Conservation (phyloP, 2,888 invertebrate genomes). For the Oxycera nigricornis region DNA sequence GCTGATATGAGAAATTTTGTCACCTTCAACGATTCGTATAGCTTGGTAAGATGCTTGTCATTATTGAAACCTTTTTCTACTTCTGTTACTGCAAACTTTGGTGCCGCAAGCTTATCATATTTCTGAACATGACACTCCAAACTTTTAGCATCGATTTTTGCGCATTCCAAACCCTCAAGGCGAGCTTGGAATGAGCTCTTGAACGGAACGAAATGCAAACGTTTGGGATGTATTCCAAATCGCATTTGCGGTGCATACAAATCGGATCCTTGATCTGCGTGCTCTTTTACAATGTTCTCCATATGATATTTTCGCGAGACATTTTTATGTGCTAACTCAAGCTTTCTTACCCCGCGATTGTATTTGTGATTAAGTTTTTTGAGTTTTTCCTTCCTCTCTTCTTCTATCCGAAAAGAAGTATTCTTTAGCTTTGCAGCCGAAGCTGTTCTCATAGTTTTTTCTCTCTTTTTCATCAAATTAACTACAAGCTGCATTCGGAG, state of each 20-base stretch:
- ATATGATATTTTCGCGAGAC: constrained; percentile 59
- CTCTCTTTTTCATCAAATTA: constrained; percentile 68
- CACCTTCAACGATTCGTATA: constrained; percentile 57
- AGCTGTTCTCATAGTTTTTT: constrained; percentile 64
- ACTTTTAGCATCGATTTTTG: constrained; percentile 49
- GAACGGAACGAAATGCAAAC: constrained; percentile 62
- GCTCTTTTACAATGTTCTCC: constrained; percentile 63
- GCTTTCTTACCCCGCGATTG: constrained; percentile 63
- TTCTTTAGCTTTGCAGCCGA: constrained; percentile 63
- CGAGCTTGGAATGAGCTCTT: constrained; percentile 54
- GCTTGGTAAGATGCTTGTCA: constrained; percentile 55
- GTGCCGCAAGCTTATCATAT: constrained; percentile 55
- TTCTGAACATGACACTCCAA: constrained; percentile 55
- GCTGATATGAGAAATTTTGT: too few relatives aligned
- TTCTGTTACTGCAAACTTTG: constrained; percentile 55
- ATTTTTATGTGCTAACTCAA: constrained; percentile 61
- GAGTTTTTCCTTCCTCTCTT: constrained; percentile 66
- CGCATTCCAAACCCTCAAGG: constrained; percentile 56
- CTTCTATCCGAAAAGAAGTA: constrained; percentile 63
- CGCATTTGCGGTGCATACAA: constrained; percentile 70
- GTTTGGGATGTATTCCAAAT: constrained; percentile 71
- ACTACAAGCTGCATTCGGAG: constrained; percentile 67
- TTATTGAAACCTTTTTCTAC: constrained; percentile 58
- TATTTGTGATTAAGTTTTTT: constrained; percentile 62
- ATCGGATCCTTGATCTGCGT: constrained; percentile 68